Conservation (phyloP, 2,113 vertebrate species). For the Neomonachus schauinslandi region DNA sequence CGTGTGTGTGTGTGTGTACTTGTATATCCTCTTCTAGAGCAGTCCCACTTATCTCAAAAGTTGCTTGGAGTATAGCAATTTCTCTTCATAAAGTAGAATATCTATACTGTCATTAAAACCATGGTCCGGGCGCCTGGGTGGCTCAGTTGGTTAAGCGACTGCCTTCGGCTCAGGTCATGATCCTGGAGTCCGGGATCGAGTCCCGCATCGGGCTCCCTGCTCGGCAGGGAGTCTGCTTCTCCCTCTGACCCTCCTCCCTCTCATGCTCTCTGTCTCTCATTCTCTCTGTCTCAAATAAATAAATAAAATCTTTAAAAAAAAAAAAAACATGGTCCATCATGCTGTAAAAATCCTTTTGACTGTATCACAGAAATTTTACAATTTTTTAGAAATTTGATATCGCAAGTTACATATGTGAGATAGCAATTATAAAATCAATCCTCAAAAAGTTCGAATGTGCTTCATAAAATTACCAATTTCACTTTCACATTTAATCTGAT, state of each 20-base stretch:
- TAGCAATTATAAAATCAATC: neutral
- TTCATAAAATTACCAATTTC: neutral
- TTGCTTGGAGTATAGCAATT: neutral
- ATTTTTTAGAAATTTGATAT: neutral
- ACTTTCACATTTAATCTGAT: neutral
- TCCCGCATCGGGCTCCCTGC: too few species aligned
- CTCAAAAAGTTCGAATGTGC: neutral
- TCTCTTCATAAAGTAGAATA: neutral
- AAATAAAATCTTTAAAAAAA: too few species aligned
- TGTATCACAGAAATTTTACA: neutral
- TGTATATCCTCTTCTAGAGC: neutral
- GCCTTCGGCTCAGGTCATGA: too few species aligned
- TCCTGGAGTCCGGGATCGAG: too few species aligned
- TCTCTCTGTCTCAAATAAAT: too few species aligned
- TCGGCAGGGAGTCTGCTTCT: too few species aligned
- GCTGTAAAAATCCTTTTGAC: neutral
- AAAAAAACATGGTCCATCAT: neutral
- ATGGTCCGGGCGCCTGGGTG: too few species aligned
- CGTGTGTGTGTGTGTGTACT: neutral
- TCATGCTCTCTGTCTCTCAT: too few species aligned
- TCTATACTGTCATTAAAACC: neutral
- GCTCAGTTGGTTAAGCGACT: too few species aligned
- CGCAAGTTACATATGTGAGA: neutral
- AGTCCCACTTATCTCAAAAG: neutral
- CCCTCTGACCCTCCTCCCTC: too few species aligned